Percentiles rank a stretch among this genome's conserved stretches.
These are phyloP conservation scores for Drosophila kurseongensis DNA, from an alignment of 1,140 invertebrate genomes.

Conservation along the genomic window DNA sequence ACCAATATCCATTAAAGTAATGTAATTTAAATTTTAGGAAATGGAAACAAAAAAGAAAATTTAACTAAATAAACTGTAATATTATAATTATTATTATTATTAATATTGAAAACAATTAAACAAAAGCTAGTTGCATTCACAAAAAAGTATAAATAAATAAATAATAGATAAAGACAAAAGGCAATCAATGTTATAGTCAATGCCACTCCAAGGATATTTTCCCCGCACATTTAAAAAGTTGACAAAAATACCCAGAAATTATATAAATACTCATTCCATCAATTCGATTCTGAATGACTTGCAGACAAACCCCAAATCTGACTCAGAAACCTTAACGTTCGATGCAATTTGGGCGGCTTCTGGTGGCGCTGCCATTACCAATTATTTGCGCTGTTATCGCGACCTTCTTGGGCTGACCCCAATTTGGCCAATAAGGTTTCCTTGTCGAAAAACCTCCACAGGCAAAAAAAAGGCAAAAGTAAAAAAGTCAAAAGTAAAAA, in stretches of 20 bases:
- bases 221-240: constrained; percentile 5
- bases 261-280: neutral
- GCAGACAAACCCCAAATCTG: constrained; percentile 34
- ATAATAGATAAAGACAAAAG: neutral
- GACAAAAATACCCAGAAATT: neutral
- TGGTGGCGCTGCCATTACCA: constrained; percentile 63
- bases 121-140: no score
- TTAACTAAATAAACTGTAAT: no score
- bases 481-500: constrained; percentile 1
- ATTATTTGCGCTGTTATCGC: constrained; percentile 78
- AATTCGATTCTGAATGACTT: constrained; percentile 17
- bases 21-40: no score
- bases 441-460: constrained; percentile 15
- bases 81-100: no score
- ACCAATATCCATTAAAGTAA: no score
- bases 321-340: constrained; percentile 62
- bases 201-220: constrained; percentile 1
- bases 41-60: no score
- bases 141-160: neutral
- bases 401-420: constrained; percentile 77
- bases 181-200: neutral
- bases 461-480: neutral
- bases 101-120: no score
- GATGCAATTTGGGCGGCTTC: constrained; percentile 63
- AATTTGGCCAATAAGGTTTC: constrained; percentile 75